phyloP scores from a whole-genome alignment of 2,888 invertebrate genomes.

The Orchesella flavescens region DNA sequence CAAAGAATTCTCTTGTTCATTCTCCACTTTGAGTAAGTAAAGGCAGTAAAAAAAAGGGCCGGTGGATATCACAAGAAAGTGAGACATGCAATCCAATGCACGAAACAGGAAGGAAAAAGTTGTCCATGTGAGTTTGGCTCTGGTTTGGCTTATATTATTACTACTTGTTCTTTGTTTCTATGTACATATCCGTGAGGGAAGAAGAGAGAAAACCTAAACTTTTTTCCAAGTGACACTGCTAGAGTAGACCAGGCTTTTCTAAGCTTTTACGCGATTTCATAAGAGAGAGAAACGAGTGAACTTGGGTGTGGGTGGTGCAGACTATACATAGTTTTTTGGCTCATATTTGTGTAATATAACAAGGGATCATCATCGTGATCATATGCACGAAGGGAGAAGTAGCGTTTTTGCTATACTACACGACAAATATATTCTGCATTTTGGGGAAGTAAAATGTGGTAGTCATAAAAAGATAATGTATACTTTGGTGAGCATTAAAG shows the following conservation, averaged over 20 bases:
- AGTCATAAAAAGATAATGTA: slow-evolving; percentile 58
- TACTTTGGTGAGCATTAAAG: slow-evolving; percentile 53
- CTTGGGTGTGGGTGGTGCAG: neutral
- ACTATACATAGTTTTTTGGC: neutral
- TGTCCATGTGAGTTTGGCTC: neutral
- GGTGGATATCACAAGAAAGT: slow-evolving; percentile 5
- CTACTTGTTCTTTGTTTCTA: neutral
- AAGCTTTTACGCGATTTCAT: neutral
- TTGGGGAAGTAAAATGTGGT: slow-evolving; percentile 49
- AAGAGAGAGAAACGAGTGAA: neutral
- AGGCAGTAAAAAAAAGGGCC: slow-evolving; percentile 25
- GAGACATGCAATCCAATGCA: neutral
- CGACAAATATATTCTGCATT: neutral
- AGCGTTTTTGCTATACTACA: neutral
- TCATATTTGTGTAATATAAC: slow-evolving; percentile 1
- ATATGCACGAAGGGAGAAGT: neutral
- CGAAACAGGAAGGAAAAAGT: slow-evolving; percentile 4
- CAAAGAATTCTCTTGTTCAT: neutral
- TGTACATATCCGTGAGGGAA: neutral
- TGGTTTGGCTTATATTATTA: too few species aligned
- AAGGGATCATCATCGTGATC: neutral
- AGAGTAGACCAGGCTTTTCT: neutral
- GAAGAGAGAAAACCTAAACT: neutral
- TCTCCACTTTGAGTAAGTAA: slow-evolving; percentile 13
- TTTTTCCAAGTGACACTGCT: neutral